A percentile compares a stretch with the other conserved stretches of the same genome.
Conservation (phyloP, 2,797 vertebrate species). For the Meriones psammophilus region DNA sequence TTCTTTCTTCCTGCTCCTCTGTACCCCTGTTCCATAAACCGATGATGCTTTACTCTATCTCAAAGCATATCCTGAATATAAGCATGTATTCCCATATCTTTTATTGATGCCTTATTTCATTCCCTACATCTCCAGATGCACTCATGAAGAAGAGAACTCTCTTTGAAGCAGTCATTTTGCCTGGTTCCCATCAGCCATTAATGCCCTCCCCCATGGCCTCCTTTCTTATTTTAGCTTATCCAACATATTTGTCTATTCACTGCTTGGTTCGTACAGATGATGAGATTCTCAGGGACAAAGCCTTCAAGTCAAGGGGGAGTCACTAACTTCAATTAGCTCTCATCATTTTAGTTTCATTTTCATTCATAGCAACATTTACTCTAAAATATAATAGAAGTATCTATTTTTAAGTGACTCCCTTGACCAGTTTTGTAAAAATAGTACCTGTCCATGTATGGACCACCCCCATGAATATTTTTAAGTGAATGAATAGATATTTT, state of each 20-base stretch:
- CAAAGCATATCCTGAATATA: neutral
- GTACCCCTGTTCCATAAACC: neutral
- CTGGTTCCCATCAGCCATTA: neutral
- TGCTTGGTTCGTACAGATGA: neutral
- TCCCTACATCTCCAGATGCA: neutral
- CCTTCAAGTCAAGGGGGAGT: neutral
- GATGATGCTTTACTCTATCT: neutral
- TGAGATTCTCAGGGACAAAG: neutral
- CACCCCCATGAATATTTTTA: slow-evolving; percentile 7
- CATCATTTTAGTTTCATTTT: neutral
- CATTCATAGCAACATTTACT: neutral
- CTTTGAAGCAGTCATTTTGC: neutral
- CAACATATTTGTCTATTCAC: neutral
- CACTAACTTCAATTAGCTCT: neutral
- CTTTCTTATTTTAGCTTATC: neutral
- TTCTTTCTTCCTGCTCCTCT: neutral
- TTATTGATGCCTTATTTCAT: neutral
- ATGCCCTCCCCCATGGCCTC: neutral
- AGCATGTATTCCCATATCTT: neutral
- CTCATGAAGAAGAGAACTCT: neutral
- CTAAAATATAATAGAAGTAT: neutral
- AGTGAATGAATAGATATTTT: neutral
- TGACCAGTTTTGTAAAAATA: neutral
- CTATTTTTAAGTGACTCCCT: slow-evolving; percentile 27
- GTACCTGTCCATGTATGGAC: neutral